phyloP scores from a whole-genome alignment of 2,888 invertebrate species.

The Phyto melanocephala region DNA sequence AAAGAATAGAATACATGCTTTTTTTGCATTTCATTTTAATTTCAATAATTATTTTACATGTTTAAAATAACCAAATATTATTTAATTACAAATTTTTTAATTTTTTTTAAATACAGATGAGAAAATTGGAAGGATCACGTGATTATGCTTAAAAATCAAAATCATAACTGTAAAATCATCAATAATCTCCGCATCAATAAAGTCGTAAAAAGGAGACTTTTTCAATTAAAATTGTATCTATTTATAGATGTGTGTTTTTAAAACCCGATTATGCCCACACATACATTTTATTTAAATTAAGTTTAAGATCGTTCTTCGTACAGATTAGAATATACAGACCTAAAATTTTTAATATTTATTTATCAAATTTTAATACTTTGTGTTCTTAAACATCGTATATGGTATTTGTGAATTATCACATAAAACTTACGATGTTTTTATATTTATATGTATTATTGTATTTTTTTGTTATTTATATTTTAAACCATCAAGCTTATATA shows the following conservation, averaged over 20 bases:
- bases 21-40: not conserved
- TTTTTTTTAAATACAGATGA: slow-evolving; percentile 69
- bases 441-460: not conserved
- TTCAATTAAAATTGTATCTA: not conserved
- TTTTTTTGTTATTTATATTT: no score
- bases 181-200: not conserved
- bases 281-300: not conserved
- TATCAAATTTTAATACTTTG: not conserved
- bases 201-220: not conserved
- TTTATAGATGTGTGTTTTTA: not conserved
- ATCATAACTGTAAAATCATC: not conserved
- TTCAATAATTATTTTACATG: not conserved
- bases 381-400: slow-evolving; percentile 17
- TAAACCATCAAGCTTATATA: not conserved
- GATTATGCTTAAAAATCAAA: slow-evolving; percentile 60
- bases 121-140: slow-evolving; percentile 71
- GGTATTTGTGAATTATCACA: not conserved
- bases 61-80: slow-evolving; percentile 60
- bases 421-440: not conserved
- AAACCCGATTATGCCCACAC: not conserved
- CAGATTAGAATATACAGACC: not conserved
- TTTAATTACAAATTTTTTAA: slow-evolving; percentile 64
- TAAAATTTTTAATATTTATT: not conserved
- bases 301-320: not conserved
- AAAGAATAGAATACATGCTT: not conserved